A percentile compares a stretch with the other conserved stretches of the same genome.
These are phyloP conservation scores for Tryphoninae sp. DNA, from an alignment of 2,888 invertebrate genomes.

Conservation along the genomic window DNA sequence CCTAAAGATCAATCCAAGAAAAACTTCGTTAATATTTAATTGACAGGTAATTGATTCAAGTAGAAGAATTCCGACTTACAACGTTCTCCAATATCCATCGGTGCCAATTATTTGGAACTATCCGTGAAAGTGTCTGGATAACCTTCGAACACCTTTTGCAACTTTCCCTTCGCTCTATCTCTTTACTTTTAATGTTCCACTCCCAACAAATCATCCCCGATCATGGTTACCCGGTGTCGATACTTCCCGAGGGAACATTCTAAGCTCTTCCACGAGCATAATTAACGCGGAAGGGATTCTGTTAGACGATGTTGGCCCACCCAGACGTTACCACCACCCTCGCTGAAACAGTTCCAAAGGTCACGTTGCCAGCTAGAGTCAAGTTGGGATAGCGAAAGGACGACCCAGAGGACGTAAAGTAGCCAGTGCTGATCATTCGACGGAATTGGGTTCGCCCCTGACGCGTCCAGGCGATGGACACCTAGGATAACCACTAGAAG, in stretches of 20 bases:
- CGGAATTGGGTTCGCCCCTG: too few relatives aligned
- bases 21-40: too few relatives aligned
- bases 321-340: slow-evolving; percentile 25
- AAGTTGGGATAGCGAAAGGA: slow-evolving; percentile 48
- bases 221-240: slow-evolving; percentile 22
- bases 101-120: too few relatives aligned
- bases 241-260: slow-evolving; percentile 36
- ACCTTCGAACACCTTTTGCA: too few relatives aligned
- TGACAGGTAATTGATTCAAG: too few relatives aligned
- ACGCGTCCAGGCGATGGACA: too few relatives aligned
- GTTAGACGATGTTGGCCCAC: slow-evolving; percentile 36
- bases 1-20: too few relatives aligned
- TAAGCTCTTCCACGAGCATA: slow-evolving; percentile 66
- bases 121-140: too few relatives aligned
- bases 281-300: slow-evolving; percentile 71
- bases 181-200: background rate
- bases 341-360: slow-evolving; percentile 33
- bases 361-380: slow-evolving; percentile 17
- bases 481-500: slow-evolving; percentile 5
- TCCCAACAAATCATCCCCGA: slow-evolving; percentile 21
- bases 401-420: slow-evolving; percentile 69
- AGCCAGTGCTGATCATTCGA: slow-evolving; percentile 72
- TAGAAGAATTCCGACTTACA: too few relatives aligned
- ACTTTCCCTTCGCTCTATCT: background rate
- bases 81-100: too few relatives aligned